Base-by-base conservation (phyloP, 2,888 invertebrate species). In the Latrodectus elegans region DNA sequence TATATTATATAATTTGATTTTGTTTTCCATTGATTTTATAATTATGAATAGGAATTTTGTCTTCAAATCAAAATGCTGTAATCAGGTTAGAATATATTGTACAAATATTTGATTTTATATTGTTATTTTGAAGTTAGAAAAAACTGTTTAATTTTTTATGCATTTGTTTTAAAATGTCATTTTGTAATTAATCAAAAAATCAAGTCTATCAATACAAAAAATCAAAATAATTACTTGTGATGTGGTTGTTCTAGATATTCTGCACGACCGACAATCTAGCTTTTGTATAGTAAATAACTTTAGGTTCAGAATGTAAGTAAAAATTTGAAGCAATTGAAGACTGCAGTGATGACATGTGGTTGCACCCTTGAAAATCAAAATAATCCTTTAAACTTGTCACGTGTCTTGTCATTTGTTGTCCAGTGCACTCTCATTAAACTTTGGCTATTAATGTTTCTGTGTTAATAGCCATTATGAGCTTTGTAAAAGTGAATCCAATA, bases 191-290 rank as follows among this genome's bases (percentile, higher is more conserved):
- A 38, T 38, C 38, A 38, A 38, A 38, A 38, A 38, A 38, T 38
- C 38, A 38, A 38, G 38, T 38, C 3, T 38, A 38, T 38, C 22
- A 22, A 22, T 22, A 22, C 22, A 79, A 64, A 85, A 86, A 87
- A 87, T 87, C 86, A 87, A 87, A 87, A 87, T 70, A 38, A 68
- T 79, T 87, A 67, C 77, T 76, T 87, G 86, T 87, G 81, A 87
- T 87, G 86, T 87, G 72, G 65, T 85, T 77, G 77, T 55, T 84
- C 75, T 67, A 77, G 65, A 77, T 82, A 75, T 53, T 77, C 17
- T 87, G 81, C 86, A 87, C 81, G 67, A 82, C 65, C 77, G 86
- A 87, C 86, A 87, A 87, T 87, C 86, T 87, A 87, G 86, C 81
- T 87, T 77, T 87, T 87, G 86, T 87, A 87, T 75, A 81, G 81